phyloP scores from a whole-genome alignment of 2,888 invertebrate species.

The Thelaira solivaga region DNA sequence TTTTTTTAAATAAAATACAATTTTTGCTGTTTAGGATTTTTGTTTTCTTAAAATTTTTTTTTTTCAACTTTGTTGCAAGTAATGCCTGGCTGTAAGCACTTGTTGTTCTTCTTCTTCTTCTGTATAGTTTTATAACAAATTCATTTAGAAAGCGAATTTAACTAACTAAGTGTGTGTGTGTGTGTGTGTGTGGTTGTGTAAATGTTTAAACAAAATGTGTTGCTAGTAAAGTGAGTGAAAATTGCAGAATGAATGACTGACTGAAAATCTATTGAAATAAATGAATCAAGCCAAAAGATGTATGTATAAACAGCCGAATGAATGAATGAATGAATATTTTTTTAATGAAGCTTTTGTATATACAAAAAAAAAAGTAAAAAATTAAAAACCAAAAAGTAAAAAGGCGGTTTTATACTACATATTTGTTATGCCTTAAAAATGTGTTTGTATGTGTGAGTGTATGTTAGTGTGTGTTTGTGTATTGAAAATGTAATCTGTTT shows the following conservation, averaged over 20 bases:
- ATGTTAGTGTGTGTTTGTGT: neutral
- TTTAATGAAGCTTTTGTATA: neutral
- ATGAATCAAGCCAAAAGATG: constrained; percentile 12
- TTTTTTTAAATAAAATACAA: neutral
- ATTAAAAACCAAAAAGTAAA: too few relatives aligned
- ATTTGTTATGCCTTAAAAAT: constrained; percentile 12
- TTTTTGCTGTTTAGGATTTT: neutral
- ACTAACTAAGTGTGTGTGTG: too few relatives aligned
- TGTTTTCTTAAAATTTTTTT: too few relatives aligned
- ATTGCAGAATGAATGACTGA: constrained; percentile 9
- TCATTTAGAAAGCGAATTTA: neutral
- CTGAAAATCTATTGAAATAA: constrained; percentile 8
- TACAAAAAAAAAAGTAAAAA: neutral
- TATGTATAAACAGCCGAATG: neutral
- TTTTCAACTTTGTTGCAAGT: constrained; percentile 15
- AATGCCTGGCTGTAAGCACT: too few relatives aligned
- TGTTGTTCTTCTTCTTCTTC: too few relatives aligned
- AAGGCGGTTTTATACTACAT: too few relatives aligned
- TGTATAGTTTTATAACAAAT: neutral
- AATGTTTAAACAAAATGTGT: neutral
- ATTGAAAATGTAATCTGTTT: constrained; percentile 32
- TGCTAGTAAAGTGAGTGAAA: constrained; percentile 4
- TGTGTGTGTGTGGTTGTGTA: neutral
- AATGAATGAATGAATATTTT: neutral
- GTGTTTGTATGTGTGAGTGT: neutral